Base-by-base conservation (phyloP, 2,888 invertebrate species). In the Nipponacmea schrenckii region DNA sequence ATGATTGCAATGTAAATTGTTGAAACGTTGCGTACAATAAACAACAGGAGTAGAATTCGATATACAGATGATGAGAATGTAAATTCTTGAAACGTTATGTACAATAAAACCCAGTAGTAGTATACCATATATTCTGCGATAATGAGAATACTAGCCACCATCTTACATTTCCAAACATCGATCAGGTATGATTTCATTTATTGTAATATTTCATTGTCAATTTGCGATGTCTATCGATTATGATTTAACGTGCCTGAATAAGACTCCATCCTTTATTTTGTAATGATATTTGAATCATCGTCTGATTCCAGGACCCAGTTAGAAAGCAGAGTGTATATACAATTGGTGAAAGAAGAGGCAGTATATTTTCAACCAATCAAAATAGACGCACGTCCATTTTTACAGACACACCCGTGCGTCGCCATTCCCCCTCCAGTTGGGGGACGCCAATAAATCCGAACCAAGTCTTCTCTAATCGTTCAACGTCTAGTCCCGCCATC, bases 341-440 rank as follows among this genome's bases (percentile, higher is more conserved):
- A 3, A n/a, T 67, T 17, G 46, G 15, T 0, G 69, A 69, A n/a
- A 50, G 73, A 31, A 62, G 67, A 2, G 71, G 62, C 50, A 77
- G 77, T 69, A 73, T 77, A 64, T 77, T 77, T 64, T 70, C 73
- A 45, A 74, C 72, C 14, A 74, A 70, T 1, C 56, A 56, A 10
- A 24, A 66, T 46, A 56, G 76, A 8, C 71, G 65, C 15, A 62
- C 67, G 3, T 67, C 48, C 50, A 62, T 50, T 17, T 62, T 63
- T 46, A 8, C 46, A 3, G 68, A 68, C 31, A 69, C 3, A n/a
- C 44, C 39, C 14, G 26, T 44, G 7, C 20, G 45, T 46, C 39
- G 56, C 8, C n/a, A 10, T 10, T 56, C 56, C 3, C 20, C 20
- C 10, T 24, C 24, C 56, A 10, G 56, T 56, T 24, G 20, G 56